phyloP scores from a whole-genome alignment of 2,797 vertebrate genomes.

The Tapera naevia region DNA sequence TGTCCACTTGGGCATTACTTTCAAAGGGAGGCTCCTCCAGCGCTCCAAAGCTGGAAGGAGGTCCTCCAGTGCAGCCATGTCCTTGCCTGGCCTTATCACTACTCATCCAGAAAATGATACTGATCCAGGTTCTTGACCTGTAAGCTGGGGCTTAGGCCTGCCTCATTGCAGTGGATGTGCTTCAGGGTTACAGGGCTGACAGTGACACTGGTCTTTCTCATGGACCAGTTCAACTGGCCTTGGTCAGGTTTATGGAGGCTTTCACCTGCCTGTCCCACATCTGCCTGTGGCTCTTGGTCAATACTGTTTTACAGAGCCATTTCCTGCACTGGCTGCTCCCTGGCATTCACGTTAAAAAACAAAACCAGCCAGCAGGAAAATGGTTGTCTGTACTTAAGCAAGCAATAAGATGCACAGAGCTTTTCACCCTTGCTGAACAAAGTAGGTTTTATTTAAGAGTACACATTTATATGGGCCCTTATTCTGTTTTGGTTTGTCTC shows the following conservation, averaged over 20 bases:
- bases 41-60: rapidly evolving
- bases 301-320: background rate
- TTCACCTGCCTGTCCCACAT: background rate
- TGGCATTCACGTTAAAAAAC: background rate
- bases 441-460: background rate
- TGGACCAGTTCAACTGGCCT: background rate
- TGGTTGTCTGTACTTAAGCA: background rate
- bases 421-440: background rate
- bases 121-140: background rate
- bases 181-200: rapidly evolving
- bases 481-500: background rate
- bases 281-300: background rate
- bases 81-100: background rate
- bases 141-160: background rate
- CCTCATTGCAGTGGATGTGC: rapidly evolving
- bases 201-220: background rate
- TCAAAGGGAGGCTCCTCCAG: rapidly evolving
- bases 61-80: rapidly evolving
- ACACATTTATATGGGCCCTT: background rate
- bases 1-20: background rate
- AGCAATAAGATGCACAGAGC: background rate
- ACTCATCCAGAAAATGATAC: background rate
- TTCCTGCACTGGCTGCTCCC: rapidly evolving
- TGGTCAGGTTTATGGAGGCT: too few relatives aligned
- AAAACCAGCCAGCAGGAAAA: background rate